Evolutionary conservation across 2,797 vertebrate genomes (phyloP), one percentile per base, ranked within the genome.

Genomic region (Anabacerthia variegaticeps): DNA sequence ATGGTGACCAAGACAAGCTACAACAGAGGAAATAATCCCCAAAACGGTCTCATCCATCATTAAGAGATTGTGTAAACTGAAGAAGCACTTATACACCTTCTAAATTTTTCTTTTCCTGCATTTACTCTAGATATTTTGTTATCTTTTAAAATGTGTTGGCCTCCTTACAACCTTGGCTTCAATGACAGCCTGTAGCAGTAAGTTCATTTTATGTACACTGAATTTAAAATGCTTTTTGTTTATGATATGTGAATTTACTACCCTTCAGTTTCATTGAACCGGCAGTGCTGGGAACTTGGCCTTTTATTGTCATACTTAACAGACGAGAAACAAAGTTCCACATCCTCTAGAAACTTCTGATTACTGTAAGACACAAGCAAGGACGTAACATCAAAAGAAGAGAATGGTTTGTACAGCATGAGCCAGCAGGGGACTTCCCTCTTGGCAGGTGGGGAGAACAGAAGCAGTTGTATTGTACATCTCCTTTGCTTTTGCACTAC

Each of bases 261-360:
- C 41, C 44, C 81, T 84, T 63, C 3, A 1, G 34, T 90, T 86
- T 84, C 37, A 80, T n/a, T 63, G 69, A 85, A 56, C 41, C 23
- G 26, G 41, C 43, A 49, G 51, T 24, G 36, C 14, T 55, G 34
- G 30, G 46, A 37, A 41, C 46, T 56, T 36, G 17, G 8, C 22
- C 34, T 91, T 93, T 92, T 75, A 77, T 0, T 43, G 65, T 43
- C 54, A 28, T 14, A 34, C 19, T 62, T 69, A 89, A 44, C 1
- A 90, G n/a, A 74, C 4, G 71, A n/a, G 52, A 91, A 95, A 89
- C 55, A 87, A 89, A 66, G 55, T 83, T 89, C 93, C 72, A 67
- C 43, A 83, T 71, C 68, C 88, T 93, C 88, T 51, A 62, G 52
- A 83, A 89, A 80, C 23, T 82, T 79, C 43, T 78, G 49, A 72